Evolutionary conservation across 2,797 vertebrate genomes (phyloP), one percentile per base, ranked within the genome.

Genomic region (Oophaga sylvatica): DNA sequence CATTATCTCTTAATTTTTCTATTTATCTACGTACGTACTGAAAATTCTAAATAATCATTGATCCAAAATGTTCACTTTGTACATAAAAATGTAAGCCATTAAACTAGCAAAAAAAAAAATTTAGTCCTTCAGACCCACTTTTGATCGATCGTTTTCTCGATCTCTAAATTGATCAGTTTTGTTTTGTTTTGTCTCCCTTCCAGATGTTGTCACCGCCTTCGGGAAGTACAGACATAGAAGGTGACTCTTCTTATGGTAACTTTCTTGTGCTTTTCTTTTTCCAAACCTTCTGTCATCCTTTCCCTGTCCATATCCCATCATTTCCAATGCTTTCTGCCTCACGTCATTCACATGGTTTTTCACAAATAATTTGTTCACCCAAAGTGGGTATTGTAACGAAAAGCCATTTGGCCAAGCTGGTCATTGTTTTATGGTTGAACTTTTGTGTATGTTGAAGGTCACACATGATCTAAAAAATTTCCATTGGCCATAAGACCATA

Each of bases 201-300:
- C 92, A 96, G 96, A 96, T 71, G 91, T 96, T 78, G 90, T 95
- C 92, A 95, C 96, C 6, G 96, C 97, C 13, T 96, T 96, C 96
- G 0, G 95, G 96, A 77, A 96, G 94, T 92, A 96, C 95, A 59
- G 96, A 96, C 91, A 92, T 95, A 1, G 93, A 93, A 0, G 95
- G 95, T 11, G 95, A 97, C 89, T 96, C 95, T 0, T 95, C 96
- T 45, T 97, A 96, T 79, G 97, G 97, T 98, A 92, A 97, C 96
- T 96, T 57, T 48, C 29, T 48, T 63, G 13, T 13, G 35, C 65
- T 60, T 41, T 78, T 16, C 15, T 65, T n/a, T 53, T 67, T 77
- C n/a, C 83, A 35, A 19, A 7, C 60, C 31, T 62, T 56, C 48
- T 12, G 20, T 62, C 71, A 16, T 20, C 56, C 87, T n/a, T 82